phyloP scores from a whole-genome alignment of 2,888 invertebrate genomes.

The Philaethria dido region DNA sequence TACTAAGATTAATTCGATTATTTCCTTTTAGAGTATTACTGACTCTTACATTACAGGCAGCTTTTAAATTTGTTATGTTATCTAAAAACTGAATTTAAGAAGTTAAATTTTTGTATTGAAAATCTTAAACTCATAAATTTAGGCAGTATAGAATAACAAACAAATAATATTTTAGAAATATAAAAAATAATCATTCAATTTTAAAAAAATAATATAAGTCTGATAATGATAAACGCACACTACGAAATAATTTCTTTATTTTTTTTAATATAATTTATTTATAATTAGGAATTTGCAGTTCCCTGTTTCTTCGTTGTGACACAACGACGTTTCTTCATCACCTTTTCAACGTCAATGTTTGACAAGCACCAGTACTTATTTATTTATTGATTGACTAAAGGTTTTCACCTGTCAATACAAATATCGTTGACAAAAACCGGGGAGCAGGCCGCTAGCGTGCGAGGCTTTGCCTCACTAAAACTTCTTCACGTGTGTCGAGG shows the following conservation, averaged over 20 bases:
- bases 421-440: constrained; percentile 21
- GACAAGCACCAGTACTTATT: constrained; percentile 21
- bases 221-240: no score
- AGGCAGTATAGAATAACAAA: no score
- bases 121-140: no score
- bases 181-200: no score
- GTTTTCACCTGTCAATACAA: constrained; percentile 70
- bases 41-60: not conserved
- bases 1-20: constrained; percentile 7
- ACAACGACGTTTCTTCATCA: not conserved
- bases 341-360: constrained; percentile 19
- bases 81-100: no score
- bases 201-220: no score
- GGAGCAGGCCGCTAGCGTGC: constrained; percentile 55
- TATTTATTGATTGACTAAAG: constrained; percentile 25
- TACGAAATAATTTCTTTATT: not conserved
- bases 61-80: no score
- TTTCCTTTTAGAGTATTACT: not conserved
- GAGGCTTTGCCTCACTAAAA: constrained; percentile 27
- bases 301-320: not conserved
- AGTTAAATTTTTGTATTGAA: no score
- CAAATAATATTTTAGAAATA: no score
- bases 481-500: constrained; percentile 44
- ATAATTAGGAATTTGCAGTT: not conserved
- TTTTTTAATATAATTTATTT: not conserved